phyloP scores from a whole-genome alignment of 1,140 invertebrate genomes.

The Macrotrachela quadricornifera region DNA sequence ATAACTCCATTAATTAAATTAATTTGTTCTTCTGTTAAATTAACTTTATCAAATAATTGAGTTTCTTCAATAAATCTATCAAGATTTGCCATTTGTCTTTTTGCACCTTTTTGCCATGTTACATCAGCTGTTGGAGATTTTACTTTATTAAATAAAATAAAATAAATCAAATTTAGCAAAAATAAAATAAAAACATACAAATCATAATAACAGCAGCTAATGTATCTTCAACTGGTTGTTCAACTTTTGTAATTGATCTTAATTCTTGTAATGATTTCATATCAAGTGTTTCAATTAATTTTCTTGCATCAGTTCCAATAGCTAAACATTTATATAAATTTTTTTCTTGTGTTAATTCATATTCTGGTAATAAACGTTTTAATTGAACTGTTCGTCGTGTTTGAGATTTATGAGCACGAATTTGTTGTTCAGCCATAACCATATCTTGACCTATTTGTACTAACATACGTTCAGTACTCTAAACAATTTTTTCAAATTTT shows the following conservation, averaged over 20 bases:
- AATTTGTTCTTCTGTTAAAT: constrained; percentile 24
- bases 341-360: constrained; percentile 27
- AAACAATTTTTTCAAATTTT: constrained; percentile 4
- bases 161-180: background rate
- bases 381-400: constrained; percentile 11
- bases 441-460: constrained; percentile 29
- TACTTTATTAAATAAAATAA: constrained; percentile 14
- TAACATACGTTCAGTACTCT: constrained; percentile 26
- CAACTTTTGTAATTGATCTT: constrained; percentile 25
- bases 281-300: constrained; percentile 25
- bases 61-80: constrained; percentile 29
- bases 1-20: constrained; percentile 6
- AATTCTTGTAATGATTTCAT: constrained; percentile 21
- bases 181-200: constrained; percentile 14
- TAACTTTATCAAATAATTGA: constrained; percentile 27
- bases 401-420: constrained; percentile 16
- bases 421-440: constrained; percentile 27
- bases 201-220: constrained; percentile 30
- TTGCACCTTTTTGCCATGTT: constrained; percentile 31
- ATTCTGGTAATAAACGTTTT: constrained; percentile 29
- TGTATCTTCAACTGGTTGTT: constrained; percentile 24
- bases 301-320: constrained; percentile 28
- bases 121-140: constrained; percentile 28
- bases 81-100: constrained; percentile 29
- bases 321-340: constrained; percentile 29